Evolutionary conservation across 1,140 invertebrate genomes (phyloP), one percentile per base, ranked within the genome.

Genomic region (Drosophila fuyamai): DNA sequence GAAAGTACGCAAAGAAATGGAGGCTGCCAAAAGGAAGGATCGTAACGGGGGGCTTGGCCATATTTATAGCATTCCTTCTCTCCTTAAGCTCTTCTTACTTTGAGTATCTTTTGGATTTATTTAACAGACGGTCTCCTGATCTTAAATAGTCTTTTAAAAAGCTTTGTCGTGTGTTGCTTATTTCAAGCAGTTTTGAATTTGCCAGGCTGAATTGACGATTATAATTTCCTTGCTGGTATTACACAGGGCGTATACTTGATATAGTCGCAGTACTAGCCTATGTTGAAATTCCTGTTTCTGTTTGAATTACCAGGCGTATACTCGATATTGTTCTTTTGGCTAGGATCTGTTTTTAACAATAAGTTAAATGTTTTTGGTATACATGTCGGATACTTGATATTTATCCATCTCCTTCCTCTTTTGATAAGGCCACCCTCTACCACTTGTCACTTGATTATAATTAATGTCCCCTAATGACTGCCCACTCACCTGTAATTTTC

Each of bases 401-500:
- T n/a, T 65, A 23, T 23, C 23, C 5, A 32, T 32, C 29, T 32
- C 29, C 2, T 8, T 32, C 29, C 29, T 32, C 29, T 32, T 8
- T 32, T 32, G 8, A 32, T 7, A 32, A 8, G 6, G 8, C 29
- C 8, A 32, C 23, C 48, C 27, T 32, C 14, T 16, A 7, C 65
- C 43, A 47, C 68, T 71, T 58, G 67, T 58, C 66, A 71, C 67
- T 70, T 29, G 66, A 70, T 58, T 50, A 50, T 47, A 71, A 41
- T 32, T 48, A 63, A 65, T 66, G 60, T 46, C 36, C 40, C 63
- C 27, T 67, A 50, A 47, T 71, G 65, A 38, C 40, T n/a, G 14
- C 36, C 9, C 50, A 79, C 82, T 86, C 79, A 86, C 82, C 82
- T 86, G 82, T 63, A 41, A 12, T 38, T 57, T 48, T 23, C 47